Base-by-base conservation (phyloP, 2,113 vertebrate genomes). In the Psittacula cyanocephala region DNA sequence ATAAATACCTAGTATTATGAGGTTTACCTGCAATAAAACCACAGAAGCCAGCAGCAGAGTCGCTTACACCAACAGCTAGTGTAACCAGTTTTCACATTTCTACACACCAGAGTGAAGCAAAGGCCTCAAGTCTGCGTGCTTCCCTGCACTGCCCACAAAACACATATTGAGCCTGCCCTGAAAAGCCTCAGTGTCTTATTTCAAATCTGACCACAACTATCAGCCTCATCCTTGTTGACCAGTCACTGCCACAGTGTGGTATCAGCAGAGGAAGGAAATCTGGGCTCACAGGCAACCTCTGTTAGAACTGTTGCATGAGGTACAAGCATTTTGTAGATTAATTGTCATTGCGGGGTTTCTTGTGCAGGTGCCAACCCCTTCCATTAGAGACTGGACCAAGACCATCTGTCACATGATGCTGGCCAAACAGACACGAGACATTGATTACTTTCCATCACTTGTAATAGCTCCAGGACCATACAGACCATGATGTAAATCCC, bases 201-300 rank as follows among this genome's bases (percentile, higher is more conserved):
- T 87, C 74, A 41, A 31, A 82, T 39, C 37, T 52, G 47, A 15
- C 9, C 18, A n/a, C 37, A 69, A 16, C 22, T 35, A 29, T 53
- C 23, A 57, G 41, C 35, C 55, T 81, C 29, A 28, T 67, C 52
- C 47, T 20, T 50, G 64, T 7, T 41, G 29, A 72, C 41, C 67
- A 57, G 49, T 22, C 43, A 55, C 29, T 3, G 2, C 49, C 43
- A 44, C 0, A 0, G 23, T 18, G 15, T 1, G 3, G 24, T 39
- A 59, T 4, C 65, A 85, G 33, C n/a, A 72, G n/a, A 74, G n/a
- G 71, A 77, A 63, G 17, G 75, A 57, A 31, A 52, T 24, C 28
- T 0, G 0, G 57, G 33, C 39, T 69, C 35, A 78, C 16, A 33
- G 31, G 35, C 3, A 17, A 53, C 60, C 13, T 72, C 88, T 23